phyloP scores from a whole-genome alignment of 1,140 invertebrate species.

The Olivierus martensii region DNA sequence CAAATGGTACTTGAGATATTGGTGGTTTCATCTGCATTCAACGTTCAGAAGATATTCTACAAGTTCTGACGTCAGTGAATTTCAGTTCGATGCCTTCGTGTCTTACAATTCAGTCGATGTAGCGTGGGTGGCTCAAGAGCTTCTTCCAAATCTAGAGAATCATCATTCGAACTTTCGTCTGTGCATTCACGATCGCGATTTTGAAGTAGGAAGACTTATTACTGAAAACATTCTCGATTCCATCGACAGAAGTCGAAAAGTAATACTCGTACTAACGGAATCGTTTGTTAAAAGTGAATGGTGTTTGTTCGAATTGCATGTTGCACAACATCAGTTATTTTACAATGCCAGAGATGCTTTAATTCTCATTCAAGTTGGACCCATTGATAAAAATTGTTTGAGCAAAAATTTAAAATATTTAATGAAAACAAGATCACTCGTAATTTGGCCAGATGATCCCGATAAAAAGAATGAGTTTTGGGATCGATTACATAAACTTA shows the following conservation, averaged over 20 bases:
- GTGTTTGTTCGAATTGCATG: slow-evolving; percentile 60
- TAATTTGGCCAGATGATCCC: slow-evolving; percentile 37
- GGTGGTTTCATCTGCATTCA: slow-evolving; percentile 33
- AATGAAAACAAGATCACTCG: slow-evolving; percentile 45
- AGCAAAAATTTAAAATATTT: slow-evolving; percentile 42
- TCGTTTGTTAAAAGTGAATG: slow-evolving; percentile 47
- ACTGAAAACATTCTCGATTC: slow-evolving; percentile 43
- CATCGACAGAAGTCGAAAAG: slow-evolving; percentile 42
- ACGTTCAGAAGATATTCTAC: slow-evolving; percentile 19
- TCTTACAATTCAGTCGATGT: slow-evolving; percentile 47
- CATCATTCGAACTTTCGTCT: slow-evolving; percentile 38
- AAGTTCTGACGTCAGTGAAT: background rate
- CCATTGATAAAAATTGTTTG: slow-evolving; percentile 36
- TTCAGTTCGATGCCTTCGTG: slow-evolving; percentile 45
- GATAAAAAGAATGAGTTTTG: slow-evolving; percentile 38
- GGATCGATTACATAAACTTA: slow-evolving; percentile 27
- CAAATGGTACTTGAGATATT: slow-evolving; percentile 36
- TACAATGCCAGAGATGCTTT: slow-evolving; percentile 38
- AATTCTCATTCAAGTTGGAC: slow-evolving; percentile 42
- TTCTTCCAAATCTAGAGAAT: slow-evolving; percentile 41
- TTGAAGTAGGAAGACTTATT: slow-evolving; percentile 44
- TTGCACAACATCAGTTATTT: slow-evolving; percentile 35
- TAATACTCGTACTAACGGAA: slow-evolving; percentile 46
- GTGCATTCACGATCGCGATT: slow-evolving; percentile 50
- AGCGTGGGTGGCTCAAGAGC: slow-evolving; percentile 38